Conservation (phyloP, 2,797 vertebrate species). For the Labeo calbasu region DNA sequence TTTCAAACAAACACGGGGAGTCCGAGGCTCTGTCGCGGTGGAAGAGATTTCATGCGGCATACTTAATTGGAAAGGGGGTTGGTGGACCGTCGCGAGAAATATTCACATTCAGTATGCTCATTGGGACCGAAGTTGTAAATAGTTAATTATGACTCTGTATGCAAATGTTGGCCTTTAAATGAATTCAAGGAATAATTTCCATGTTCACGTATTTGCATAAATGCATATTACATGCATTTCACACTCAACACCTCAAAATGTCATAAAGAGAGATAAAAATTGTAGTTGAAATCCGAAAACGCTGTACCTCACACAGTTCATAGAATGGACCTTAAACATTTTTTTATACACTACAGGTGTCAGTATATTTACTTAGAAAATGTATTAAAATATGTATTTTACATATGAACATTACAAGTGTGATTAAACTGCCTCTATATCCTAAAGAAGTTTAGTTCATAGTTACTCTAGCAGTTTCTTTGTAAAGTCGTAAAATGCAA, state of each 20-base stretch:
- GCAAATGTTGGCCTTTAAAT: slow-evolving; percentile 83
- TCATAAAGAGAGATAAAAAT: slow-evolving; percentile 53
- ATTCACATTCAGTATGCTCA: slow-evolving; percentile 50
- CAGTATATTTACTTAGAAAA: not conserved
- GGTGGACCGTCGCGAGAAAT: slow-evolving; percentile 66
- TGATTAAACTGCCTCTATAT: not conserved
- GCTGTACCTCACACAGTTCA: slow-evolving; percentile 53
- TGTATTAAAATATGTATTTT: not conserved
- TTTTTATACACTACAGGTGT: slow-evolving; percentile 25
- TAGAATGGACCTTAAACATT: slow-evolving; percentile 10
- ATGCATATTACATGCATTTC: slow-evolving; percentile 80
- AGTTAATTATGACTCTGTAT: slow-evolving; percentile 74
- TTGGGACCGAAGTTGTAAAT: slow-evolving; percentile 65
- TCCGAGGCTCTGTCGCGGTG: slow-evolving; percentile 39
- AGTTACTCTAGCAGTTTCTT: not conserved
- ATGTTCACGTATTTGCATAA: slow-evolving; percentile 80
- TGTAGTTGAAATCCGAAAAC: slow-evolving; percentile 71
- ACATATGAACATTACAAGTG: not conserved
- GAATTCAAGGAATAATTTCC: slow-evolving; percentile 76
- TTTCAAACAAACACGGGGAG: slow-evolving; percentile 43
- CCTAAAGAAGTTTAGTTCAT: not conserved
- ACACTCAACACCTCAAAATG: slow-evolving; percentile 60
- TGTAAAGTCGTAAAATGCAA: not conserved
- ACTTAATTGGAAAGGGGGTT: slow-evolving; percentile 64
- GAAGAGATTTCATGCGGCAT: slow-evolving; percentile 42